Percentiles rank a stretch among this genome's conserved stretches.
phyloP scores from a whole-genome alignment of 2,888 invertebrate species.

The Cephus pulcher region DNA sequence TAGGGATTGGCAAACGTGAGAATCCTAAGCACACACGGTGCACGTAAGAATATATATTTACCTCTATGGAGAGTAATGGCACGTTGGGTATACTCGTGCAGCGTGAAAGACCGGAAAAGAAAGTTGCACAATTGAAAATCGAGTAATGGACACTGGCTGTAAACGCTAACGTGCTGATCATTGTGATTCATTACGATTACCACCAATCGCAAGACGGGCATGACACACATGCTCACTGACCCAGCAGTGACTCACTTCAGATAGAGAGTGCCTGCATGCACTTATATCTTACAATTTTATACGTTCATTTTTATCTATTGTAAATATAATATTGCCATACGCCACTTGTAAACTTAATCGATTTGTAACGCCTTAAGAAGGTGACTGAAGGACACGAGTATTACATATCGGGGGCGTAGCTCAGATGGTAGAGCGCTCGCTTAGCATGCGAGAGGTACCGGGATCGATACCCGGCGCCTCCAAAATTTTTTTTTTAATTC shows the following conservation, averaged over 20 bases:
- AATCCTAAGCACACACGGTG: neutral
- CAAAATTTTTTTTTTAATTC: slow-evolving; percentile 23
- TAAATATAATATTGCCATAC: neutral
- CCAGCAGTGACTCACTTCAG: slow-evolving; percentile 34
- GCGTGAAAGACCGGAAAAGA: slow-evolving; percentile 25
- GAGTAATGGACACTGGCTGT: slow-evolving; percentile 12
- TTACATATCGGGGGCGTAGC: slow-evolving; percentile 39
- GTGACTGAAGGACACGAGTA: fast-evolving
- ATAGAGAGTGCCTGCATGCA: slow-evolving; percentile 15
- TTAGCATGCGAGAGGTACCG: slow-evolving; percentile 64
- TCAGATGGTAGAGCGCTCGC: slow-evolving; percentile 49
- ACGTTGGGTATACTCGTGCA: neutral
- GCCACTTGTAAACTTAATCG: neutral
- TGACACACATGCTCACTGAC: slow-evolving; percentile 38
- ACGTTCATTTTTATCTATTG: neutral
- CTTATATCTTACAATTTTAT: neutral
- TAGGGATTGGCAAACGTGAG: neutral
- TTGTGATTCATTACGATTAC: slow-evolving; percentile 33
- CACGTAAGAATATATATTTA: neutral
- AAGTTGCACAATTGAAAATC: slow-evolving; percentile 36
- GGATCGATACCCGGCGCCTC: slow-evolving; percentile 63
- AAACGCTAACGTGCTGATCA: slow-evolving; percentile 10
- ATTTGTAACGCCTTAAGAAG: neutral
- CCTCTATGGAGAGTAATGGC: neutral
- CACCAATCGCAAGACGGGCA: slow-evolving; percentile 23